Base-by-base conservation (phyloP, 2,888 invertebrate species). In the Agrilus cyanescens region DNA sequence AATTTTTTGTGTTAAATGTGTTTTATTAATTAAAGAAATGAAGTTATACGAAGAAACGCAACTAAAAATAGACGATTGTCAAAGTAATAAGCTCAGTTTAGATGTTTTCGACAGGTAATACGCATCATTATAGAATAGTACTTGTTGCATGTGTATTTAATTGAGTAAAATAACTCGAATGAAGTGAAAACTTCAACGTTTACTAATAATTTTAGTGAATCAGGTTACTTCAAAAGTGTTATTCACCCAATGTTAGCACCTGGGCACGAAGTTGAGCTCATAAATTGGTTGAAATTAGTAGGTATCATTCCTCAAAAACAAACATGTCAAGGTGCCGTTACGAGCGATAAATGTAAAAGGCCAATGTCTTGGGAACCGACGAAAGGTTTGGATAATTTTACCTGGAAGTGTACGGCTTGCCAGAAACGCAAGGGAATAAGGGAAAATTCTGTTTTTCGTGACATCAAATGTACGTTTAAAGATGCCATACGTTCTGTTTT, bases 391-490 rank as follows among this genome's bases (percentile, higher is more conserved):
- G 73, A 72, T 49, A 70, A 69, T 50, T 73, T 68, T 49, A 69
- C 68, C 47, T 74, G 74, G 73, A 58, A 62, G 7, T 75, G 74
- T 49, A 56, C 57, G 1, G 58, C 59, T 8, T 74, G 74, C 49
- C 53, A 58, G 10, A 65, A 62, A 37, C 71, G 68, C 54, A 62
- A 65, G 40, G 63, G 69, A 0, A 70, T 74, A 32, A 58, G 73
- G 43, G 68, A 70, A 12, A 60, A 66, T 41, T 78, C 80, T 0
- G 76, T 80, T 53, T 78, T 81, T 56, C 62, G 71, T n/a, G 69
- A 74, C 34, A 61, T 80, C 12, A 77, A 75, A 51, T 80, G 81
- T 57, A 75, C 75, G 43, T 65, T 81, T 38, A 68, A 74, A 46
- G 72, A 75, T 56, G 69, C 72, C 34, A 61, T 81, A 44, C 75